Evolutionary conservation across 1,140 invertebrate genomes (phyloP), one percentile per base, ranked within the genome.

Genomic region (Drosophila jambulina): DNA sequence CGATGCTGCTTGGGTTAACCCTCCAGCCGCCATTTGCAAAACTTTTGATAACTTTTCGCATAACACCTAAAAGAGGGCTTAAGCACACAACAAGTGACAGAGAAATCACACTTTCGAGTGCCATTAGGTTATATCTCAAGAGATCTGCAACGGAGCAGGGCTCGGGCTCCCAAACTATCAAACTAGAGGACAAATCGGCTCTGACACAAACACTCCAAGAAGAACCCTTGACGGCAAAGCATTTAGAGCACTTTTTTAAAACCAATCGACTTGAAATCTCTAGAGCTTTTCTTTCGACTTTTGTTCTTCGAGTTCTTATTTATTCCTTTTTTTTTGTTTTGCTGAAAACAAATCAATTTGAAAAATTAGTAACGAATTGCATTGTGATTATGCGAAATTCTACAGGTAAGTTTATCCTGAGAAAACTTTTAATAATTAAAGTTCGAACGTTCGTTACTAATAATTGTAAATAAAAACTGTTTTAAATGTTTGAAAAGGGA

Each of bases 181-280:
- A 51, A 48, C 45, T 48, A 27, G 25, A 21, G 19, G 15, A 36
- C 51, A 21, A 54, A 23, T 54, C 19, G 32, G 13, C 51, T 54
- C 32, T 54, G 32, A 17, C 32, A 54, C 51, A 54, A 54, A n/a
- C 53, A 56, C 53, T 56, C 34, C 53, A 56, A 38, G 34, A 25
- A 56, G 21, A 56, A 23, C 53, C 34, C 53, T 56, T 12, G 53
- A 56, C 5, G 6, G 53, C 34, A 38, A 56, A 38, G 21, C 21
- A 38, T 56, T 56, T 56, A 38, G 53, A 38, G 53, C 34, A 38
- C 36, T 56, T 36, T 34, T 34, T 36, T 15, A 15, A 36, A 56
- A 56, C 34, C 53, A 38, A 56, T 56, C 53, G 53, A 56, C 53
- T 56, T 56, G 53, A 56, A 56, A 34, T 56, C 53, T 56, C 53